Evolutionary conservation across 2,888 invertebrate species (phyloP), one percentile per base, ranked within the genome.

Genomic region (Hypercompe scribonia): DNA sequence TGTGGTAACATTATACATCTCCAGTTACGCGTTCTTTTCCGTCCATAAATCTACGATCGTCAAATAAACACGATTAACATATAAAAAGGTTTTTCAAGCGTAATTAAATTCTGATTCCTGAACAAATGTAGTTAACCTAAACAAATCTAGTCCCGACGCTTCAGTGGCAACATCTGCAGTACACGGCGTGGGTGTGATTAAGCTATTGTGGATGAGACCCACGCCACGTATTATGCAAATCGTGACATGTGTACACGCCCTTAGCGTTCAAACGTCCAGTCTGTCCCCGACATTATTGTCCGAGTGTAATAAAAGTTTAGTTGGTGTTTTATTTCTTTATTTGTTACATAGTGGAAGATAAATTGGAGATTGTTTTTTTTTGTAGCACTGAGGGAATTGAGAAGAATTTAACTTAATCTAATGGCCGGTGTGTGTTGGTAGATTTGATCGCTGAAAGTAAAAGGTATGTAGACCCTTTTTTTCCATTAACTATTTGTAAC

Each of bases 141-240:
- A 39, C 61, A 61, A 58, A 61, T 61, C 39, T 54, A 69, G 39
- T 7, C 39, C 13, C 13, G 21, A 21, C 31, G 31, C 58, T 58
- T 61, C 61, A 33, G 2, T 33, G 33, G 8, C 8, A 1, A 54
- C n/a, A 70, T 61, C 34, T 63, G 34, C 24, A 39, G 61, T 63
- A 36, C 64, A 36, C 21, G 36, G 39, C 61, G 58, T 63, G 36
- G 61, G 71, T 64, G 58, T 61, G 73, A 78, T 78, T 69, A 78
- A 78, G 78, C 71, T 63, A 73, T 75, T 71, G 66, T 31, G 34
- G 2, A n/a, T 31, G 58, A 68, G 50, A 58, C 71, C 70, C 73
- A 54, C 72, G 64, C 50, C 13, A 75, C 73, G 61, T 71, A 73
- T 78, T 78, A 75, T 78, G 78, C 73, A 75, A 75, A 78, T 78